Evolutionary conservation across 2,888 invertebrate species (phyloP).

Genomic region (Taphrorychus bicolor): DNA sequence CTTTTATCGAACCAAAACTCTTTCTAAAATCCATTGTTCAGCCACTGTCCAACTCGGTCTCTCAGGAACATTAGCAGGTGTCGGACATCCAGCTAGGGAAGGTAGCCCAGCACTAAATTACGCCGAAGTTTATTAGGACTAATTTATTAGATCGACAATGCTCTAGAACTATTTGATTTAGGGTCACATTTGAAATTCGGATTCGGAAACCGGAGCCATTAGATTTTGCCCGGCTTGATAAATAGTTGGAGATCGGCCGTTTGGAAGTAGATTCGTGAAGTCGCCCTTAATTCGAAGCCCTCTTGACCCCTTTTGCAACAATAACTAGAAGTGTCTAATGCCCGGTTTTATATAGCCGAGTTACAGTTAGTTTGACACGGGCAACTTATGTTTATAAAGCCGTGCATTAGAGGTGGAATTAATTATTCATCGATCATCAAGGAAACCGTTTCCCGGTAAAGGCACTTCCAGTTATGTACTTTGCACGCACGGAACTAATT

Average conservation of each 20-base stretch:
- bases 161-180: slow-evolving; percentile 27
- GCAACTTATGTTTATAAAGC: no score
- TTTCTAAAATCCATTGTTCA: no score
- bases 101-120: slow-evolving; percentile 20
- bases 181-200: slow-evolving; percentile 17
- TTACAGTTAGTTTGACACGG: no score
- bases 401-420: no score
- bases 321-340: no score
- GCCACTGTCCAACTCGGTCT: background rate
- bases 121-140: slow-evolving; percentile 22
- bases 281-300: background rate
- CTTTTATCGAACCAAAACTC: no score
- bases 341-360: no score
- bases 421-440: no score
- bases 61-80: slow-evolving; percentile 10
- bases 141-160: slow-evolving; percentile 31
- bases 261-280: background rate
- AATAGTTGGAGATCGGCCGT: slow-evolving; percentile 6
- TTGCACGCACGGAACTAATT: no score
- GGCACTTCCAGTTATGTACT: no score
- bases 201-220: slow-evolving; percentile 1
- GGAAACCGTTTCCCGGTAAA: no score
- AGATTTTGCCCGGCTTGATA: slow-evolving; percentile 15
- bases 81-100: background rate
- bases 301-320: no score